Base-by-base conservation (phyloP, 2,113 vertebrate genomes). In the Ptychochromis oligacanthus region DNA sequence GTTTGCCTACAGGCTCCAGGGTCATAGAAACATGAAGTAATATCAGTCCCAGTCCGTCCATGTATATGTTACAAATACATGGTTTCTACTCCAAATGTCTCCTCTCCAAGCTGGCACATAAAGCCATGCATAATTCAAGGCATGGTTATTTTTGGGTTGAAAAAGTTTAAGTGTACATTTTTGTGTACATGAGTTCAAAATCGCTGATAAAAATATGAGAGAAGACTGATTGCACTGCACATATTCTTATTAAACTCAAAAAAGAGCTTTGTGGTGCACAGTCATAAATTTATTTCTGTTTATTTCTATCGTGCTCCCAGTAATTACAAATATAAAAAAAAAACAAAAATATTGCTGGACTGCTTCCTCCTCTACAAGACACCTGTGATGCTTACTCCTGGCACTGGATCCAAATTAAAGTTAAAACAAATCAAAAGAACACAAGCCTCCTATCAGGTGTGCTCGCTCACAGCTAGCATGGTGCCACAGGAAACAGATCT, bases 21-120 rank as follows among this genome's bases (percentile, higher is more conserved):
- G 89, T 94, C 90, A 84, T 6, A 57, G 70, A 89, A 87, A 89
- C 26, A 14, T 88, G 88, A 93, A 87, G 82, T 89, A 87, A 87
- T 90, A 89, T 88, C 58, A 26, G 76, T 84, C 77, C 67, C 40
- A 72, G 77, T 64, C 65, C 43, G 57, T 89, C 49, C 88, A 49
- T 80, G 59, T 58, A 57, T 58, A 57, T 82, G 22, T 72, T 56
- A 77, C 49, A 55, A 82, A 72, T 76, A 31, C 70, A 59, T 20
- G 14, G 2, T 43, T 74, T 40, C 55, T 12, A 11, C 77, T 56
- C 62, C 26, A 81, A 88, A 89, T 65, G 83, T 87, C 84, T 76
- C 20, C 46, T 80, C 13, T 65, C 46, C n/a, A 82, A 77, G 31
- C 46, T 79, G 79, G 22, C 76, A 75, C 61, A 78, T 54, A 85